phyloP scores from a whole-genome alignment of 2,888 invertebrate genomes.

The Carpatolechia fugitivella region DNA sequence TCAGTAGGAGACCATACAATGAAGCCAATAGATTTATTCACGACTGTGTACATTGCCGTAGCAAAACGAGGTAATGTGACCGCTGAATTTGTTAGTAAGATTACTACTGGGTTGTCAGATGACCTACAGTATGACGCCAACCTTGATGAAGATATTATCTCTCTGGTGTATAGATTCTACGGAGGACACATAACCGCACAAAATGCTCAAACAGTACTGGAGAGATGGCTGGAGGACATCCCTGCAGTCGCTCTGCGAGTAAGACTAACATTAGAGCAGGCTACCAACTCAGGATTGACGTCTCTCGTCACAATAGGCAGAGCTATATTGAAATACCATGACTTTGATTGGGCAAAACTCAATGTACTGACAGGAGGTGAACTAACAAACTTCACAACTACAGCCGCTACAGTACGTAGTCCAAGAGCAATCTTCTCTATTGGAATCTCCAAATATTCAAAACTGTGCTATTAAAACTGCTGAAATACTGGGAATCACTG shows the following conservation, averaged over 20 bases:
- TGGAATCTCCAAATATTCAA: too few species aligned
- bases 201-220: not conserved
- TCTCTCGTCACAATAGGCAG: not conserved
- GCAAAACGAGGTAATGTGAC: not conserved
- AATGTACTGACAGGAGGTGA: not conserved
- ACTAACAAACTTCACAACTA: slow-evolving; percentile 2
- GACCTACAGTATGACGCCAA: not conserved
- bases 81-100: not conserved
- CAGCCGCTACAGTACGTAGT: too few species aligned
- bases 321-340: not conserved
- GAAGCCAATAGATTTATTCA: not conserved
- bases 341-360: not conserved
- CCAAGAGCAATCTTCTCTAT: too few species aligned
- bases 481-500: too few species aligned
- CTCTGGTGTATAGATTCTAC: not conserved
- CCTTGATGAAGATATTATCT: not conserved
- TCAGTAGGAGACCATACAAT: too few species aligned
- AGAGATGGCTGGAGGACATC: not conserved
- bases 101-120: not conserved
- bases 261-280: not conserved
- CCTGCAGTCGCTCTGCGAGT: not conserved
- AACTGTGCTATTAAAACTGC: too few species aligned
- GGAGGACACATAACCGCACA: not conserved
- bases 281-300: not conserved
- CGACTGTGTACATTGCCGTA: not conserved